Evolutionary conservation across 1,140 invertebrate genomes (phyloP).

Genomic region (Pararge aegeria): DNA sequence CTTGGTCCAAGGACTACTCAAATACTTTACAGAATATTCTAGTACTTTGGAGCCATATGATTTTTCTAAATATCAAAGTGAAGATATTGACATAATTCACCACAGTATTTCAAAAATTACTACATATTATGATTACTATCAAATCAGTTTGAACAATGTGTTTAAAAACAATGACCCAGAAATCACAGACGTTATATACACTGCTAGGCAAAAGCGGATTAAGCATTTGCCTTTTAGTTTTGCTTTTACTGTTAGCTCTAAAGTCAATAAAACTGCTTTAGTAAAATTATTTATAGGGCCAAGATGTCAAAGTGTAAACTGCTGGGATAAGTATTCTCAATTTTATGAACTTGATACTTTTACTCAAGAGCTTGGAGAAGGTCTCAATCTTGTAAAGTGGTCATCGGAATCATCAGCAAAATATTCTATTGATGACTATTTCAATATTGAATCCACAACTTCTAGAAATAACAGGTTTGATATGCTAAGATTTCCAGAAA

Average conservation of each 20-base stretch:
- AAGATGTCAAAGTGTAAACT: conserved; percentile 57
- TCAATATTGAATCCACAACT: conserved; percentile 40
- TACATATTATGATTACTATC: conserved; percentile 59
- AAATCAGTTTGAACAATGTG: conserved; percentile 51
- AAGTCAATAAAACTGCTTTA: conserved; percentile 62
- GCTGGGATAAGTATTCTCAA: conserved; percentile 46
- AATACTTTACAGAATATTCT: conserved; percentile 80
- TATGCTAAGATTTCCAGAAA: conserved; percentile 62
- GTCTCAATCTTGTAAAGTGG: conserved; percentile 53
- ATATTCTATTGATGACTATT: conserved; percentile 54
- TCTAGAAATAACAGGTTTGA: conserved; percentile 45
- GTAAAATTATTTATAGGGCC: conserved; percentile 81
- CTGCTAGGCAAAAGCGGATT: conserved; percentile 74
- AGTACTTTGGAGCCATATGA: conserved; percentile 81
- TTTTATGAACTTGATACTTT: conserved; percentile 62
- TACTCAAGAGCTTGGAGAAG: conserved; percentile 41
- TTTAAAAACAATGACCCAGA: conserved; percentile 33
- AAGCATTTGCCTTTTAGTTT: conserved; percentile 80
- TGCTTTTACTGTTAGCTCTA: conserved; percentile 76
- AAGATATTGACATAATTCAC: conserved; percentile 76
- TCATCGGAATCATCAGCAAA: conserved; percentile 40
- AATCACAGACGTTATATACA: conserved; percentile 34
- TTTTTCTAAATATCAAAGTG: conserved; percentile 76
- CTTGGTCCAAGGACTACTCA: conserved; percentile 81
- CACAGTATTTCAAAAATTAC: conserved; percentile 64